phyloP scores from a whole-genome alignment of 1,140 invertebrate species.

The Liolophura sinensis region DNA sequence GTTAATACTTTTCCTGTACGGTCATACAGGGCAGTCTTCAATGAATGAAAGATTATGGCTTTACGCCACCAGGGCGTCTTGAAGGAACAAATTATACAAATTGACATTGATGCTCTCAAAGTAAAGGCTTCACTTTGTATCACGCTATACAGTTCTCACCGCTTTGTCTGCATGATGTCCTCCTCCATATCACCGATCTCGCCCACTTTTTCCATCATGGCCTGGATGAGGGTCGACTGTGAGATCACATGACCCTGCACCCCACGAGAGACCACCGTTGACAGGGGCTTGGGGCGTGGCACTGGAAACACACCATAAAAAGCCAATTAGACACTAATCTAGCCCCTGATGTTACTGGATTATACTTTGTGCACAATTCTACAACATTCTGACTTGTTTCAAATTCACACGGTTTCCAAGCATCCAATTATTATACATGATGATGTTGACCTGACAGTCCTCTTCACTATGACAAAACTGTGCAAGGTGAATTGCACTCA shows the following conservation, averaged over 20 bases:
- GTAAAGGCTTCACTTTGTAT: too few species aligned
- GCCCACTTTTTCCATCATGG: constrained; percentile 47
- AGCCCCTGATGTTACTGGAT: neutral
- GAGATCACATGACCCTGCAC: constrained; percentile 32
- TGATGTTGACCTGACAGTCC: too few species aligned
- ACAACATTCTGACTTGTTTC: too few species aligned
- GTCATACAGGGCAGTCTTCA: too few species aligned
- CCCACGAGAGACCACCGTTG: constrained; percentile 45
- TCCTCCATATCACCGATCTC: constrained; percentile 18
- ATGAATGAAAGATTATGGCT: too few species aligned
- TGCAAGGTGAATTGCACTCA: neutral
- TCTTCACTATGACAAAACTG: neutral
- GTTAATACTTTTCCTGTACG: too few species aligned
- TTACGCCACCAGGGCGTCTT: too few species aligned
- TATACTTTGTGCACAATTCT: neutral
- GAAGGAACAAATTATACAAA: too few species aligned
- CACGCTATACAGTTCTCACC: neutral
- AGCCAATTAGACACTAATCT: neutral
- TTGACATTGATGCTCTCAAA: too few species aligned
- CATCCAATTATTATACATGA: neutral
- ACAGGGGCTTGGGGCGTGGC: constrained; percentile 49
- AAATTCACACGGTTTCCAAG: neutral
- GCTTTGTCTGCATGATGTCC: neutral
- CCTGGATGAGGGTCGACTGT: constrained; percentile 40
- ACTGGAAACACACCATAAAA: constrained; percentile 32